Evolutionary conservation across 2,888 invertebrate species (phyloP).

Genomic region (Panzeria rudis): DNA sequence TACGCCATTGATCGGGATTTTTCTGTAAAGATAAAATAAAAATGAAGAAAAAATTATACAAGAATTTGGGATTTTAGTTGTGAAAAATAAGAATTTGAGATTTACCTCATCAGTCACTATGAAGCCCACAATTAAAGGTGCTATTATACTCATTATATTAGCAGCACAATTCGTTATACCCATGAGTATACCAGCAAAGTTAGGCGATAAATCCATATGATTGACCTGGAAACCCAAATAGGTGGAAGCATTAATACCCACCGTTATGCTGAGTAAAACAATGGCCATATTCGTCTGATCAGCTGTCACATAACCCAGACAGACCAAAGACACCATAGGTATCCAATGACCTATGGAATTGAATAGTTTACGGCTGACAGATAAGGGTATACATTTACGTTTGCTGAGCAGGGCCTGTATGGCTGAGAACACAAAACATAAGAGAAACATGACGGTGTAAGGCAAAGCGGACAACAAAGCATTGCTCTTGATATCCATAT

Average conservation of each 20-base stretch:
- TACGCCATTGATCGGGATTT: conserved; percentile 88
- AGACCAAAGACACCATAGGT: conserved; percentile 88
- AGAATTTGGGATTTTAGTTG: not conserved
- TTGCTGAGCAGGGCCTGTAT: conserved; percentile 85
- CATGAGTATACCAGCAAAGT: conserved; percentile 93
- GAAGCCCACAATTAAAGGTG: conserved; percentile 89
- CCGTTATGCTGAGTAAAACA: conserved; percentile 88
- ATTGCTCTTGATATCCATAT: conserved; percentile 89
- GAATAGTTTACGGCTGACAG: conserved; percentile 84
- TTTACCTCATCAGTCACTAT: conserved; percentile 89
- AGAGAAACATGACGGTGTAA: conserved; percentile 89
- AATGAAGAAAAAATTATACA: conserved; percentile 8
- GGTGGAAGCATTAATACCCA: conserved; percentile 90
- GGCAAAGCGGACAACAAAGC: conserved; percentile 89
- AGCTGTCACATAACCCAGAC: conserved; percentile 85
- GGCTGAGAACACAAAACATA: conserved; percentile 89
- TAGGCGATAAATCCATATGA: conserved; percentile 93
- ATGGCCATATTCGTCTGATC: conserved; percentile 85
- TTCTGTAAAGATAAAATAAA: conserved; percentile 84
- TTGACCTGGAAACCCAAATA: conserved; percentile 92
- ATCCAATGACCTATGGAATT: conserved; percentile 87
- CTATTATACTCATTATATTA: conserved; percentile 91
- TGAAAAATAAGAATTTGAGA: not conserved
- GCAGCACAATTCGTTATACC: conserved; percentile 92
- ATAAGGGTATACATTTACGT: conserved; percentile 78